These are phyloP conservation scores for Branchellion lobata DNA, from an alignment of 2,888 invertebrate genomes.

Conservation along the genomic window DNA sequence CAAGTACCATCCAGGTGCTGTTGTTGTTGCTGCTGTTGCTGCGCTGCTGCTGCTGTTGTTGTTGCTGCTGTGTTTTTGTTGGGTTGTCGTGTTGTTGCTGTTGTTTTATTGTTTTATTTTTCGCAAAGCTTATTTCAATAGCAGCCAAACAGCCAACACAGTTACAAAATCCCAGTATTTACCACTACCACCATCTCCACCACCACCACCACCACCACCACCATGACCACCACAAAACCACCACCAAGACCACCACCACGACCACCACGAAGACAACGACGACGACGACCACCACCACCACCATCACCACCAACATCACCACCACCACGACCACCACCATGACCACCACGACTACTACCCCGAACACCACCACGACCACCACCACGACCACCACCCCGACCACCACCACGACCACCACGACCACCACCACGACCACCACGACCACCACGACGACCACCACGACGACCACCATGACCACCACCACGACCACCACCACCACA, in stretches of 20 bases:
- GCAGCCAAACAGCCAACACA: too few relatives aligned
- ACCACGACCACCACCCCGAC: background rate
- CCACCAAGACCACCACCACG: too few relatives aligned
- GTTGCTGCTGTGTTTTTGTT: constrained; percentile 39
- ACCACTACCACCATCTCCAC: too few relatives aligned
- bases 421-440: background rate
- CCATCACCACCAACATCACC: too few relatives aligned
- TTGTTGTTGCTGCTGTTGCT: constrained; percentile 27
- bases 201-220: too few relatives aligned
- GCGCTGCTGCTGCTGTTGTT: constrained; percentile 37
- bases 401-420: background rate
- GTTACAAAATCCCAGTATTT: too few relatives aligned
- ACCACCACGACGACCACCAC: background rate
- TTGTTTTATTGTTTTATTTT: too few relatives aligned
- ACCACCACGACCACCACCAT: too few relatives aligned
- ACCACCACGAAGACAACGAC: too few relatives aligned
- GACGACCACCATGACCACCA: background rate
- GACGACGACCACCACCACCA: too few relatives aligned
- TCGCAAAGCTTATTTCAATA: too few relatives aligned
- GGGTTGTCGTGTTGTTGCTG: constrained; percentile 38
- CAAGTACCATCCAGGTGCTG: background rate
- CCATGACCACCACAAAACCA: too few relatives aligned
- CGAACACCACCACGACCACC: background rate
- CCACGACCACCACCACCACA: background rate
- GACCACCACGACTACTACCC: background rate